These are phyloP conservation scores for Eupleurogrammus muticus DNA, from an alignment of 2,797 vertebrate species.

Conservation along the genomic window DNA sequence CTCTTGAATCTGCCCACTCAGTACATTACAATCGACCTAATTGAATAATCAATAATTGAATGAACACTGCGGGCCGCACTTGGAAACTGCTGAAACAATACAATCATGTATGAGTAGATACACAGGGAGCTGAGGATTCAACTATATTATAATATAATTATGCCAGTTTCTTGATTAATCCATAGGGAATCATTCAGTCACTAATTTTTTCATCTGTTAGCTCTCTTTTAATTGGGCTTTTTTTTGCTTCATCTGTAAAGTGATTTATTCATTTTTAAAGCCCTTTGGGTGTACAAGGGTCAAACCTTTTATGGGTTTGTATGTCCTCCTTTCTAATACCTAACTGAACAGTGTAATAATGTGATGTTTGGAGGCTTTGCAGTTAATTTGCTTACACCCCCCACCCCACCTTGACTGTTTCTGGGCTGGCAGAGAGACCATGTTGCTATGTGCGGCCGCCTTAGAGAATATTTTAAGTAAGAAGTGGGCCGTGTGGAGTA, in stretches of 20 bases:
- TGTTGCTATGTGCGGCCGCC: conserved; percentile 53
- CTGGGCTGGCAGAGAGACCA: conserved; percentile 37
- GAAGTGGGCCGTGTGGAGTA: conserved; percentile 57
- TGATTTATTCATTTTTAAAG: conserved; percentile 11
- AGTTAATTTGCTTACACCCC: not conserved
- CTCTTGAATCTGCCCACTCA: conserved; percentile 53
- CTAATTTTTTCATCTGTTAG: conserved; percentile 9
- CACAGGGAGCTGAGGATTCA: conserved; percentile 11
- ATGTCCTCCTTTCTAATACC: not conserved
- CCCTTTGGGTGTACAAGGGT: conserved; percentile 2
- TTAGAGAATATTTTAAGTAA: conserved; percentile 57
- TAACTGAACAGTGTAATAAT: conserved; percentile 7
- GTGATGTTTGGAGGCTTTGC: conserved; percentile 5
- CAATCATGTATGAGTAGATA: not conserved
- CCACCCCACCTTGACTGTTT: conserved; percentile 13
- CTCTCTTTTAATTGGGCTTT: conserved; percentile 18
- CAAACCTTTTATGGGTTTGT: conserved; percentile 19
- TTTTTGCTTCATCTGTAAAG: not conserved
- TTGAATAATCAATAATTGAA: conserved; percentile 59
- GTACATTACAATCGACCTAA: conserved; percentile 41
- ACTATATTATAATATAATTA: conserved; percentile 2
- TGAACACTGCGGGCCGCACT: conserved; percentile 22
- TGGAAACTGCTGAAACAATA: conserved; percentile 31
- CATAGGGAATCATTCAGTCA: conserved; percentile 14
- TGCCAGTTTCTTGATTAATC: conserved; percentile 11